Evolutionary conservation across 2,797 vertebrate species (phyloP), one percentile per base, ranked within the genome.

Genomic region (Sphaeramia orbicularis): DNA sequence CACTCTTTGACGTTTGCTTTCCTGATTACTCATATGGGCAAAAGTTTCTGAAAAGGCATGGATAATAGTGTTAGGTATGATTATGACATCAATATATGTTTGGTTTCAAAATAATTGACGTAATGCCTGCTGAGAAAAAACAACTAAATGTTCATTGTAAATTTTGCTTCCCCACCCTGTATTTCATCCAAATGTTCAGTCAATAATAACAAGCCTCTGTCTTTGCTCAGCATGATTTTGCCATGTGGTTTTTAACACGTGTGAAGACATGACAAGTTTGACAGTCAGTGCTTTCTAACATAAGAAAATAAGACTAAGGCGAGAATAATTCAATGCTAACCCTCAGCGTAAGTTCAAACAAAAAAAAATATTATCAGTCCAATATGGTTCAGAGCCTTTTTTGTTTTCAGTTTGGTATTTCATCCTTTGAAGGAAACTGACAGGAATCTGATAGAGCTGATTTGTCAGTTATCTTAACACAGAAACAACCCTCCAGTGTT

Each of bases 401-500:
- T 6, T 56, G 1, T 19, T 47, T 54, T 54, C 14, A 5, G 48
- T 38, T 62, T 49, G 44, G 32, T 35, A 35, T 35, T 35, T 35
- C 32, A 35, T 9, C 7, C 10, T 73, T 42, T 65, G 44, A 51
- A 52, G 10, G 18, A 41, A 63, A n/a, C 12, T 42, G 18, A 58
- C 0, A 0, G 40, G 44, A 49, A 48, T 52, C 30, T 35, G 47
- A 58, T 13, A 12, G 42, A 68, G 15, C 40, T 41, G 24, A 41
- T 35, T 65, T 57, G 19, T 21, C 38, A 14, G 47, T 11, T 2
- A n/a, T 47, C 27, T 52, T 72, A 51, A 38, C 40, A 47, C 13
- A 40, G 40, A 41, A 59, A 41, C 18, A 35, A 15, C 43, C 30
- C n/a, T 16, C 18, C 38, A 14, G 13, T 32, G 21, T 21, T n/a